These are phyloP conservation scores for Hirtodrosophila duncani DNA, from an alignment of 2,888 invertebrate genomes.

Conservation along the genomic window DNA sequence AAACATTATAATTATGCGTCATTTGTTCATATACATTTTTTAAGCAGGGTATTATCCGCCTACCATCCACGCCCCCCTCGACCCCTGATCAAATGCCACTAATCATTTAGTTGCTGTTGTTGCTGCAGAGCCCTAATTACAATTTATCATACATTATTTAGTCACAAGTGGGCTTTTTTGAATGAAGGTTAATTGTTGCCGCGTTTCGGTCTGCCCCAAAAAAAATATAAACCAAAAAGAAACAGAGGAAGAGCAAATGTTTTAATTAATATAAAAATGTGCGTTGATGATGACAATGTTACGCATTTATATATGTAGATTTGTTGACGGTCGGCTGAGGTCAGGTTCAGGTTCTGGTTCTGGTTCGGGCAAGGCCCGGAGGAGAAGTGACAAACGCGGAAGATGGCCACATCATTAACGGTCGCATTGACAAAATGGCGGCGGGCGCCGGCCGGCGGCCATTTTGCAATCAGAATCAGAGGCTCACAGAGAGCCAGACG, in stretches of 20 bases:
- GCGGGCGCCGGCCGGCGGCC: constrained; percentile 19
- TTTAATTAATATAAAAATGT: constrained; percentile 34
- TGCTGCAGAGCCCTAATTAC: constrained; percentile 21
- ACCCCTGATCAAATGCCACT: no score
- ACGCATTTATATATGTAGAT: neutral
- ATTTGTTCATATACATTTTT: no score
- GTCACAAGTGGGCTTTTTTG: constrained; percentile 26
- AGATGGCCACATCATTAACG: constrained; percentile 34
- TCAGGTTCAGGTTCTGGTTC: no score
- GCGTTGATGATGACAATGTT: constrained; percentile 14
- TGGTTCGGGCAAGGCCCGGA: constrained; percentile 4
- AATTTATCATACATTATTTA: constrained; percentile 22
- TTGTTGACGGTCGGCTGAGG: neutral
- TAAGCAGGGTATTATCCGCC: no score
- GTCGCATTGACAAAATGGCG: constrained; percentile 36
- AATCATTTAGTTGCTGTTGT: constrained; percentile 16
- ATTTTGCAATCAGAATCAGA: constrained; percentile 11
- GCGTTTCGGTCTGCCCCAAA: no score
- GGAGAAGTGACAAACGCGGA: constrained; percentile 15
- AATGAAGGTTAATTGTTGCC: constrained; percentile 37
- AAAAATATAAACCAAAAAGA: constrained; percentile 1
- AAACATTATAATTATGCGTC: no score
- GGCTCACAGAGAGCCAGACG: neutral
- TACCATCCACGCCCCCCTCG: no score
- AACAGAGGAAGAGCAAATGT: constrained; percentile 13